Conservation (phyloP, 2,113 vertebrate species). For the Ivindomyrus marchei region DNA sequence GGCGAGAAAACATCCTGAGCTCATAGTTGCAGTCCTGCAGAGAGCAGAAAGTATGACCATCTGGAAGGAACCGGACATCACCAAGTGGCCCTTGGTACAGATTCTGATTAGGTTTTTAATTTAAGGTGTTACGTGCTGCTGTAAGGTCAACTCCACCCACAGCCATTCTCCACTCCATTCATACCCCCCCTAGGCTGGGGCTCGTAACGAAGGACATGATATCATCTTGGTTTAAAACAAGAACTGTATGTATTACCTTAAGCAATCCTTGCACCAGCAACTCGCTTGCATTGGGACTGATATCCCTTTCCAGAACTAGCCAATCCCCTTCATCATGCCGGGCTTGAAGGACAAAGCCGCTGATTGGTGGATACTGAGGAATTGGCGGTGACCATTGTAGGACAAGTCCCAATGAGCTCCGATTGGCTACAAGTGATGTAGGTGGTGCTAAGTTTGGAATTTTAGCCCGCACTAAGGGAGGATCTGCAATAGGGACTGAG, state of each 20-base stretch:
- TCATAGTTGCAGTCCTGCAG: conserved; percentile 79
- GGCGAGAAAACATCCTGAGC: conserved; percentile 82
- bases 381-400: conserved; percentile 71
- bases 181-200: too few species aligned
- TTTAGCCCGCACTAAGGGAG: conserved; percentile 44
- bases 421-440: conserved; percentile 61
- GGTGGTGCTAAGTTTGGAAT: conserved; percentile 64
- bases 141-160: too few species aligned
- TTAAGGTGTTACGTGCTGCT: neutral
- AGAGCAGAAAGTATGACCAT: neutral
- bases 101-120: neutral
- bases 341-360: conserved; percentile 75
- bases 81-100: neutral
- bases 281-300: conserved; percentile 64
- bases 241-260: conserved; percentile 62
- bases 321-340: conserved; percentile 67
- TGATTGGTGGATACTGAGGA: conserved; percentile 50
- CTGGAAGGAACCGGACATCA: neutral
- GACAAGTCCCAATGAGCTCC: conserved; percentile 67
- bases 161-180: too few species aligned
- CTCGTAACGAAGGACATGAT: neutral
- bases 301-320: conserved; percentile 71
- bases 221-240: neutral
- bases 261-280: conserved; percentile 77
- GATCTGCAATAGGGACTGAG: conserved; percentile 58